A percentile compares a stretch with the other conserved stretches of the same genome.
These are phyloP conservation scores for Dorcus hopei DNA, from an alignment of 2,888 invertebrate species.

Conservation along the genomic window DNA sequence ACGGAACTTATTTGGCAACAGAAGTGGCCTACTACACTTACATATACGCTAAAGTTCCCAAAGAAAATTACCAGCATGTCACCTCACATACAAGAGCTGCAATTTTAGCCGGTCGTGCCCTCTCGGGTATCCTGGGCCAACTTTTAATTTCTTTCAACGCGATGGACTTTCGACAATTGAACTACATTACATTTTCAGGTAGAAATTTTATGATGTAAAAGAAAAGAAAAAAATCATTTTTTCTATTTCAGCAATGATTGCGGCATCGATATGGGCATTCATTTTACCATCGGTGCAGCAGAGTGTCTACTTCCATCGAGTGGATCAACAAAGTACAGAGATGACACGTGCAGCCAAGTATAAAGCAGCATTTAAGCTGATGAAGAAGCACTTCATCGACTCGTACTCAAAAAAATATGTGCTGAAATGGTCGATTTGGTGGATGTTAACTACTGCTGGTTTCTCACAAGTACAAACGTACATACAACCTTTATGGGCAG, in stretches of 20 bases:
- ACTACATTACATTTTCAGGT: constrained; percentile 77
- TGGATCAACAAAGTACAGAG: constrained; percentile 17
- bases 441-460: constrained; percentile 71
- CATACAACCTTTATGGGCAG: constrained; percentile 80
- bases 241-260: constrained; percentile 60
- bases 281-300: constrained; percentile 68
- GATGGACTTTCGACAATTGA: constrained; percentile 72
- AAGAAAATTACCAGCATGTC: constrained; percentile 73
- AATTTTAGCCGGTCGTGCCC: constrained; percentile 72
- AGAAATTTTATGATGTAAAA: constrained; percentile 11
- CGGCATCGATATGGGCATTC: constrained; percentile 73
- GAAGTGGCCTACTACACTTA: constrained; percentile 94
- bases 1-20: constrained; percentile 81
- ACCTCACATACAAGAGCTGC: constrained; percentile 85
- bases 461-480: constrained; percentile 72
- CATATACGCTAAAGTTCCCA: constrained; percentile 86
- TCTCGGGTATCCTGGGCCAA: constrained; percentile 74
- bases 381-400: constrained; percentile 57
- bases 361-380: constrained; percentile 49
- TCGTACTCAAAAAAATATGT: constrained; percentile 61
- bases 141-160: constrained; percentile 62
- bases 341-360: constrained; percentile 21
- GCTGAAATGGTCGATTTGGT: constrained; percentile 77
- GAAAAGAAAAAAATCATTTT: not conserved
- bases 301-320: constrained; percentile 73